Evolutionary conservation across 2,113 vertebrate species (phyloP).

Genomic region (Chlamydotis undulata): DNA sequence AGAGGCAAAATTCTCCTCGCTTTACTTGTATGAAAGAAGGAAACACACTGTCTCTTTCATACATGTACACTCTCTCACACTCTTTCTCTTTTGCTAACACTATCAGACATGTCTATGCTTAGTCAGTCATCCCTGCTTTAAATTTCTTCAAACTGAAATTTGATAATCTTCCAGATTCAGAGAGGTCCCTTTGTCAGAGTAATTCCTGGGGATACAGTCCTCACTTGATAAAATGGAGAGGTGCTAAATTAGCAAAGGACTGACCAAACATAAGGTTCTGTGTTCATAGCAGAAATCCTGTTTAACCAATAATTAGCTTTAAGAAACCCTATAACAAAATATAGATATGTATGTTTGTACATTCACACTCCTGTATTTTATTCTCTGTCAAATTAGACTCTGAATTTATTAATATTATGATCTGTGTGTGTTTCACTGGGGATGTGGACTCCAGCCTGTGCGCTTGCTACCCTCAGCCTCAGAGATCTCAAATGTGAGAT

Average conservation of each 20-base stretch:
- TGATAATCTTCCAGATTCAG: background rate
- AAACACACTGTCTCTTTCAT: too few relatives aligned
- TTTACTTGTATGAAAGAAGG: background rate
- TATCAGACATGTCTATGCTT: background rate
- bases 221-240: background rate
- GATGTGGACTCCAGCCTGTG: background rate
- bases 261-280: background rate
- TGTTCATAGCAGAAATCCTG: background rate
- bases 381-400: background rate
- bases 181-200: background rate
- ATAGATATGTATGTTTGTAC: background rate
- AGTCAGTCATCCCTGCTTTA: background rate
- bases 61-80: too few relatives aligned
- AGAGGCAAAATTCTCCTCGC: background rate
- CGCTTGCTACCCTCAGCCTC: background rate
- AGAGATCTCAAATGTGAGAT: background rate
- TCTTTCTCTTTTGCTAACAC: background rate
- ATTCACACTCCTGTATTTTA: background rate
- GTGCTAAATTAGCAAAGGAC: background rate
- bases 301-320: background rate
- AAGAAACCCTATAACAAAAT: background rate
- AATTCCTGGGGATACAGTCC: background rate
- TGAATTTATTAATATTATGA: background rate
- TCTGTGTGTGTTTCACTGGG: background rate
- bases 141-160: background rate